Percentiles rank a stretch among this genome's conserved stretches.
These are phyloP conservation scores for Drosophila mimetica DNA, from an alignment of 2,888 invertebrate species.

Conservation along the genomic window DNA sequence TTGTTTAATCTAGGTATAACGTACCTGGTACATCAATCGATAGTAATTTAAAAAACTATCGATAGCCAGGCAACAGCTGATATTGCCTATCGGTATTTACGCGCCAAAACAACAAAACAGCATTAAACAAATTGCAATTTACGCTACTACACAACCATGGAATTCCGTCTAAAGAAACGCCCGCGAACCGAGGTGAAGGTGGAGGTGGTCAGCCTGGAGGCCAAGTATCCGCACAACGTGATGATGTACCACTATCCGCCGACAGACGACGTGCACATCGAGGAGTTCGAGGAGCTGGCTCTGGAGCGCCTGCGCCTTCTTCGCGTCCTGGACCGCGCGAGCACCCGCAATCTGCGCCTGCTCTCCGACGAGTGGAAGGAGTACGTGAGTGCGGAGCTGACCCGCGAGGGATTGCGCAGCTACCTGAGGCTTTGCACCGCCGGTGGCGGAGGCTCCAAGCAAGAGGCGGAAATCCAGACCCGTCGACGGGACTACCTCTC, in stretches of 20 bases:
- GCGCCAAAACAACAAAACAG: slow-evolving; percentile 31
- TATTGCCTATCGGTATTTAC: slow-evolving; percentile 1
- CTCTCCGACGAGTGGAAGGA: slow-evolving; percentile 89
- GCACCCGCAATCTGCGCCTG: slow-evolving; percentile 87
- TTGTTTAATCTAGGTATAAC: neutral
- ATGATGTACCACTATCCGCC: slow-evolving; percentile 93
- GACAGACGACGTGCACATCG: slow-evolving; percentile 88
- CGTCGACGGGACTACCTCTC: slow-evolving; percentile 94
- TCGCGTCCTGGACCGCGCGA: slow-evolving; percentile 90
- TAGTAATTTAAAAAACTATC: neutral
- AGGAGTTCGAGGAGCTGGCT: slow-evolving; percentile 95
- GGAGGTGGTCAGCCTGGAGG: slow-evolving; percentile 83
- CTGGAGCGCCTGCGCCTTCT: slow-evolving; percentile 92
- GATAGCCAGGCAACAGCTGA: slow-evolving; percentile 11
- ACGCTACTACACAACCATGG: slow-evolving; percentile 55
- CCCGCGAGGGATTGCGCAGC: slow-evolving; percentile 88
- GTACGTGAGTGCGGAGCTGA: slow-evolving; percentile 87
- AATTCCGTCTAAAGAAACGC: slow-evolving; percentile 77
- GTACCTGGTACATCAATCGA: neutral
- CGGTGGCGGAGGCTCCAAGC: slow-evolving; percentile 83
- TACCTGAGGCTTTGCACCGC: slow-evolving; percentile 87
- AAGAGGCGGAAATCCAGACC: slow-evolving; percentile 88
- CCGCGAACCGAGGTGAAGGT: slow-evolving; percentile 72
- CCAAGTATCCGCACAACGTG: slow-evolving; percentile 90
- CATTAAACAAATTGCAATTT: slow-evolving; percentile 9